Conservation (phyloP, 1,140 invertebrate species). For the Ostrea denselamellosa region DNA sequence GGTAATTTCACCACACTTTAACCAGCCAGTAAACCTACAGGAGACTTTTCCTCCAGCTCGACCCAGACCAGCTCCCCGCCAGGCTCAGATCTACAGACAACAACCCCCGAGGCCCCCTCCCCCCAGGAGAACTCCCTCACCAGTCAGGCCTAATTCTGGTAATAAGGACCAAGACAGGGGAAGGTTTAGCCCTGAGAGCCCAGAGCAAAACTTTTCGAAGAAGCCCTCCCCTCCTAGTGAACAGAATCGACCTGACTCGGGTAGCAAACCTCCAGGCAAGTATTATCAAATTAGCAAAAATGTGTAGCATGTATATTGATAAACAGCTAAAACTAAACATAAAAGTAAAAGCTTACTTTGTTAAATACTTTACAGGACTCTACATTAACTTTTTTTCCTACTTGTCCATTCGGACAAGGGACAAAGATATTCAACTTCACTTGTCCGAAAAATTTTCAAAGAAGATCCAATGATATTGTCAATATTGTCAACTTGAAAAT, state of each 20-base stretch:
- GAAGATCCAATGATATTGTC: too few relatives aligned
- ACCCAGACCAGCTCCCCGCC: conserved; percentile 61
- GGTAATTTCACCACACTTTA: conserved; percentile 54
- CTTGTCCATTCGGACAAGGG: too few relatives aligned
- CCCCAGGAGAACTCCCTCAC: conserved; percentile 51
- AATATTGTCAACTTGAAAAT: too few relatives aligned
- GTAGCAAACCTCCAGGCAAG: conserved; percentile 66
- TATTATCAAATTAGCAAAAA: neutral
- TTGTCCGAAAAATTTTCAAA: too few relatives aligned
- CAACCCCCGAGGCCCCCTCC: conserved; percentile 48
- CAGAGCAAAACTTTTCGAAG: conserved; percentile 46
- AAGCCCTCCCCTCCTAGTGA: conserved; percentile 60
- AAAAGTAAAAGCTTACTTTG: too few relatives aligned
- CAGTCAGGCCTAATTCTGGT: conserved; percentile 48
- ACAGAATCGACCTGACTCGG: conserved; percentile 62
- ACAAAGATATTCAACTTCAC: too few relatives aligned
- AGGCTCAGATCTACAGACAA: conserved; percentile 46
- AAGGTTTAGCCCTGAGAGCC: conserved; percentile 51
- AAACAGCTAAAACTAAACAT: neutral
- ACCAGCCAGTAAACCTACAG: conserved; percentile 42
- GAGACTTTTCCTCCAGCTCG: conserved; percentile 52
- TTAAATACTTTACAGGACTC: too few relatives aligned
- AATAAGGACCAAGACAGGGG: conserved; percentile 55
- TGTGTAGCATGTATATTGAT: neutral
- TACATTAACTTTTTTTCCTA: too few relatives aligned